These are phyloP conservation scores for Radopholus similis DNA, from an alignment of 1,140 invertebrate species.

Conservation along the genomic window DNA sequence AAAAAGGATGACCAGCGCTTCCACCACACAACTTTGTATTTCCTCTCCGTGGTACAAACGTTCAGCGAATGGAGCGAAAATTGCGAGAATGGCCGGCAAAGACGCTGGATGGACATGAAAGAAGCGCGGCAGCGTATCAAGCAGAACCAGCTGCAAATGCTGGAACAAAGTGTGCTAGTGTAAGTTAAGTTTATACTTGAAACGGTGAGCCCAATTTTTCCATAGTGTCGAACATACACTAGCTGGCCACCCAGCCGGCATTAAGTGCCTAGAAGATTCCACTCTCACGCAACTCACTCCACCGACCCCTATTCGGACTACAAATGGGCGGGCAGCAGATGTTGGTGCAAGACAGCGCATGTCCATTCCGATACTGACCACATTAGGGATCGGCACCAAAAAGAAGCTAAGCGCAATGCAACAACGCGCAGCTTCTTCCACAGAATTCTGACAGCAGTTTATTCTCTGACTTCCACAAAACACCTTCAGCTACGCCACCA, in stretches of 20 bases:
- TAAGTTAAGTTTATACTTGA: neutral
- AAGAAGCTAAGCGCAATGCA: too few species aligned
- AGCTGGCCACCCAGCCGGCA: neutral
- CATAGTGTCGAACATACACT: neutral
- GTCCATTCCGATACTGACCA: too few species aligned
- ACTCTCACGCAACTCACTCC: too few species aligned
- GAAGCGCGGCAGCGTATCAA: constrained; percentile 5
- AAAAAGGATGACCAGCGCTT: constrained; percentile 19
- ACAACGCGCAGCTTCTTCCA: too few species aligned
- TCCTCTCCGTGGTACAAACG: neutral
- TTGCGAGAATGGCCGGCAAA: constrained; percentile 18
- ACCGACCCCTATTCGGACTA: too few species aligned
- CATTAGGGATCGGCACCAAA: too few species aligned
- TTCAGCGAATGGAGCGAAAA: constrained; percentile 17
- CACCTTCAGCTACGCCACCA: too few species aligned
- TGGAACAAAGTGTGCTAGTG: constrained; percentile 12
- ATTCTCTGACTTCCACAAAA: too few species aligned
- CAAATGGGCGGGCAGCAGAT: neutral
- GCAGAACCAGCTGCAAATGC: constrained; percentile 8
- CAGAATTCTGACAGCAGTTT: too few species aligned
- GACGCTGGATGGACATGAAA: constrained; percentile 14
- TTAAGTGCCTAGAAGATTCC: too few species aligned
- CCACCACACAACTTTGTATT: constrained; percentile 15
- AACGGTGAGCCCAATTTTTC: neutral
- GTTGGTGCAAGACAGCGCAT: neutral